Evolutionary conservation across 2,888 invertebrate species (phyloP).

Genomic region (Platycheirus albimanus): DNA sequence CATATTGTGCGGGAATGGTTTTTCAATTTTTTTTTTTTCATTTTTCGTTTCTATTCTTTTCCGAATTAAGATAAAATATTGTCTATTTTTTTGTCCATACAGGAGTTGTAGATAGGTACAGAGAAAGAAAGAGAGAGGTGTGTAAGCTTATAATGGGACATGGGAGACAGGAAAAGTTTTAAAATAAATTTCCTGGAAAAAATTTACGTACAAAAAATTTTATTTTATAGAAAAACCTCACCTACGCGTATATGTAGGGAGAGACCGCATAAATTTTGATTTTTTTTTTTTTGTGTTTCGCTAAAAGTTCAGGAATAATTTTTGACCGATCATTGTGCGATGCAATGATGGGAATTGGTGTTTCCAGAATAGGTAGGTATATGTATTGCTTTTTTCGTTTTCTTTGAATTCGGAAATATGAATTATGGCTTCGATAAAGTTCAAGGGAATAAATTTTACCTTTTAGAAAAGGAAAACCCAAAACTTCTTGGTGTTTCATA

Average conservation of each 20-base stretch:
- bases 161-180: conserved; percentile 49
- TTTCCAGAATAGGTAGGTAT: background rate
- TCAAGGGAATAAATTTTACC: background rate
- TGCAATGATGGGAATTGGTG: background rate
- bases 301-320: conserved; percentile 5
- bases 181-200: conserved; percentile 62
- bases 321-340: conserved; percentile 1
- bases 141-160: background rate
- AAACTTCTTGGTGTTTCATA: no score
- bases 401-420: background rate
- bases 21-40: conserved; percentile 23
- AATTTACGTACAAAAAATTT: conserved; percentile 25
- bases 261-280: conserved; percentile 20
- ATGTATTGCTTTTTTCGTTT: no score
- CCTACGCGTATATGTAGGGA: conserved; percentile 11
- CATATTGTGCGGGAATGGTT: conserved; percentile 44
- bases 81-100: conserved; percentile 21
- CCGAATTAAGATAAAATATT: conserved; percentile 22
- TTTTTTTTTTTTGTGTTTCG: background rate
- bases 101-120: conserved; percentile 26
- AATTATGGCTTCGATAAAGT: conserved; percentile 5
- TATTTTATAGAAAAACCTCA: conserved; percentile 28
- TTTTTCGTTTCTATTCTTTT: no score
- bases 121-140: background rate
- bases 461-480: background rate